Percentiles rank a stretch among this genome's conserved stretches.
Evolutionary conservation across 2,888 invertebrate genomes (phyloP).

Genomic region (Leptopilina myrica): DNA sequence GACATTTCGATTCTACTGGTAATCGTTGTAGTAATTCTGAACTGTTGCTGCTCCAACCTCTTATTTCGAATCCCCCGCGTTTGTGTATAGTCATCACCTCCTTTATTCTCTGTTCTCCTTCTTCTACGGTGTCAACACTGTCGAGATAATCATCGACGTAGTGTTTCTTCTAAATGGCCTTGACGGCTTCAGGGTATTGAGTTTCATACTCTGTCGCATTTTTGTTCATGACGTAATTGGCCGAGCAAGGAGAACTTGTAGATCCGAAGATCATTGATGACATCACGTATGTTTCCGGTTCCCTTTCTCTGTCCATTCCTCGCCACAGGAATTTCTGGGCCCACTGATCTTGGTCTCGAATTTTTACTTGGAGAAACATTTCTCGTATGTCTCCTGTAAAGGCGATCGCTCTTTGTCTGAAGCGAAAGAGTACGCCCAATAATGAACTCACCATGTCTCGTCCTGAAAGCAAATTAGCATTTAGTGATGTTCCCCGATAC

Average conservation of each 20-base stretch:
- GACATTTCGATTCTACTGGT: no score
- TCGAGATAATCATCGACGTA: slow-evolving; percentile 63
- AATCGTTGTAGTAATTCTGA: background rate
- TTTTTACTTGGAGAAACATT: slow-evolving; percentile 54
- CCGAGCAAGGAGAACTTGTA: slow-evolving; percentile 32
- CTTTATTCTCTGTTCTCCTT: slow-evolving; percentile 51
- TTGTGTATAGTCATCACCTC: slow-evolving; percentile 46
- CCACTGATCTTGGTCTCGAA: slow-evolving; percentile 57
- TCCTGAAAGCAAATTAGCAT: background rate
- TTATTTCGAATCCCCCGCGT: slow-evolving; percentile 40
- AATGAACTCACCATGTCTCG: slow-evolving; percentile 1
- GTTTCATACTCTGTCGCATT: no score
- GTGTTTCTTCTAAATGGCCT: slow-evolving; percentile 45
- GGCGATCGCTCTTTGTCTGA: slow-evolving; percentile 65
- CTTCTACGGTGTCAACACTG: slow-evolving; percentile 53
- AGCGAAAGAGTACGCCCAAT: slow-evolving; percentile 67
- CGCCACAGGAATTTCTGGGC: slow-evolving; percentile 58
- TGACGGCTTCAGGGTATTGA: no score
- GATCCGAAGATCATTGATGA: slow-evolving; percentile 59
- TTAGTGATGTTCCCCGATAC: background rate
- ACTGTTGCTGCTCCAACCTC: slow-evolving; percentile 53
- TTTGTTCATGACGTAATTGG: no score
- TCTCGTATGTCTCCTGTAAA: slow-evolving; percentile 63
- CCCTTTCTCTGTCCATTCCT: slow-evolving; percentile 14
- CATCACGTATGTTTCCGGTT: slow-evolving; percentile 56